Base-by-base conservation (phyloP, 1,140 invertebrate species). In the Helicoverpa zea region DNA sequence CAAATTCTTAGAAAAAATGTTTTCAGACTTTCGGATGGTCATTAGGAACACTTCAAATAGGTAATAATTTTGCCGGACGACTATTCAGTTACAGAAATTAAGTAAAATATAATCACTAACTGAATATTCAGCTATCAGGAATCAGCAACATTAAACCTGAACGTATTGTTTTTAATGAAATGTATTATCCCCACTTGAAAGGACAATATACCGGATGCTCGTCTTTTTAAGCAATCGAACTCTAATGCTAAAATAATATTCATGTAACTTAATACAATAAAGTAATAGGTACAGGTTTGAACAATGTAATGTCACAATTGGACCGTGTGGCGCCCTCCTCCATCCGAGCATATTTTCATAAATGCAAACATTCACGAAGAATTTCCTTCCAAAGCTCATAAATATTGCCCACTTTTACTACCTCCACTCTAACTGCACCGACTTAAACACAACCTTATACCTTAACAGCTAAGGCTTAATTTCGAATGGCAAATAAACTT, bases 281-380 rank as follows among this genome's bases (percentile, higher is more conserved):
- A 70, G 51, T 68, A 54, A 64, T 14, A 35, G 35, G 35, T 35
- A 47, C 58, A 30, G 66, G 10, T 63, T 7, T 49, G 23, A 30
- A 63, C 29, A 43, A 72, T 64, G 30, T 54, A 72, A 70, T 58
- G 54, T 14, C 49, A 68, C 47, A 79, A 82, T 81, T 51, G 9
- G 16, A 86, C 91, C 90, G 89, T 93, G 89, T 66, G 23, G 70
- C 79, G 82, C 87, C 88, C 89, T 89, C 63, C 83, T 92, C 91
- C 87, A 92, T 90, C 91, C 83, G 86, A 94, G 91, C 93, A 94
- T 94, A 94, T 94, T 94, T 94, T 94, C 92, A 94, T 94, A 94
- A 94, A 94, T 94, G 93, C 92, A 94, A 94, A 94, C 92, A 94
- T 93, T 94, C 90, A 90, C 85, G 93, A 94, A 94, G 92, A 94